Percentiles rank a stretch among this genome's conserved stretches.
These are phyloP conservation scores for Macrobrachium rosenbergii DNA, from an alignment of 1,140 invertebrate genomes.

Conservation along the genomic window DNA sequence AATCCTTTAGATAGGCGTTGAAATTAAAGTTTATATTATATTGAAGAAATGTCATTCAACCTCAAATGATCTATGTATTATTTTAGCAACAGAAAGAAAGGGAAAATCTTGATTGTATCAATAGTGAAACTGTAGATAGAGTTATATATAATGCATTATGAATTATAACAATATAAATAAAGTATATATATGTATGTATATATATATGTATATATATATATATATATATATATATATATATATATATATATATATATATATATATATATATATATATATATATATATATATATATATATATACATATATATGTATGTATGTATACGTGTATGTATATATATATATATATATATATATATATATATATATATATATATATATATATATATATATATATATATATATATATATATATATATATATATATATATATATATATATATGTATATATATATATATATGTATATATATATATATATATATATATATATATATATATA, in stretches of 20 bases:
- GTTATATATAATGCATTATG: no score
- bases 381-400: slow-evolving; percentile 19
- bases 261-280: slow-evolving; percentile 7
- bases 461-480: not conserved
- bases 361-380: slow-evolving; percentile 22
- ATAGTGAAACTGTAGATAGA: no score
- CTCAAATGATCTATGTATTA: no score
- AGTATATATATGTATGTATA: not conserved
- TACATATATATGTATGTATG: not conserved
- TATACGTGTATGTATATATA: not conserved
- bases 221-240: not conserved
- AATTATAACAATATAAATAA: no score
- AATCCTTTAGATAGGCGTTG: no score
- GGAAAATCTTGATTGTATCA: no score
- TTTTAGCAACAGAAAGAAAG: no score
- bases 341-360: not conserved
- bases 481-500: not conserved
- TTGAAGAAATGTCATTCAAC: no score
- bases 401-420: slow-evolving; percentile 3
- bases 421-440: not conserved
- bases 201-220: not conserved
- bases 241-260: not conserved
- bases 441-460: not conserved
- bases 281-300: slow-evolving; percentile 6
- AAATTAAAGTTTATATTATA: no score